Conservation (phyloP, 2,113 vertebrate species). For the Bostrychus sinensis region DNA sequence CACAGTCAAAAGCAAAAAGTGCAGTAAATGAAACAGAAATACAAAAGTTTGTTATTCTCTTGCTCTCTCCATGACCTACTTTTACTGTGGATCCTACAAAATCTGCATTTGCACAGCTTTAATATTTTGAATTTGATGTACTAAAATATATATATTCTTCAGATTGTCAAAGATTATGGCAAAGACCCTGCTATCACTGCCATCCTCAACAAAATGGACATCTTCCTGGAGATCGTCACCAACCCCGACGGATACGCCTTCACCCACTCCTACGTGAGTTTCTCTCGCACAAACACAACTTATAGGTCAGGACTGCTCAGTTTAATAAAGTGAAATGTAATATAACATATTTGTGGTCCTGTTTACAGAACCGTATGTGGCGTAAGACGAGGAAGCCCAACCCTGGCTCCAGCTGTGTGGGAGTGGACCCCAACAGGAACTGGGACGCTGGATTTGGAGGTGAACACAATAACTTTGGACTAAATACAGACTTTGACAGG, state of each 20-base stretch:
- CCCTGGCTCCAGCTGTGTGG: conserved; percentile 73
- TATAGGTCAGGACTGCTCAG: too few species aligned
- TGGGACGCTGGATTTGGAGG: conserved; percentile 90
- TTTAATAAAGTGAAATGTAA: too few species aligned
- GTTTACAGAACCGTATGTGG: conserved; percentile 88
- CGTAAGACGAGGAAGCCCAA: conserved; percentile 88
- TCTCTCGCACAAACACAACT: not conserved
- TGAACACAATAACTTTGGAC: conserved; percentile 46
- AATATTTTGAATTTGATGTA: too few species aligned
- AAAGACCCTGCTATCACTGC: conserved; percentile 74
- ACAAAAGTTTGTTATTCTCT: too few species aligned
- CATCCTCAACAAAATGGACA: conserved; percentile 86
- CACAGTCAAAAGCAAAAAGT: too few species aligned
- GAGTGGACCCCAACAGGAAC: conserved; percentile 92
- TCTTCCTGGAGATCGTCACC: conserved; percentile 87
- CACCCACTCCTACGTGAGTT: conserved; percentile 84
- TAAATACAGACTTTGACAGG: not conserved
- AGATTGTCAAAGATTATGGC: conserved; percentile 83
- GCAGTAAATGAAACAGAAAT: too few species aligned
- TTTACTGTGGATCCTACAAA: too few species aligned
- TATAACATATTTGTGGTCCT: not conserved
- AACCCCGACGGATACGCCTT: conserved; percentile 89
- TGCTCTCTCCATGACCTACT: too few species aligned
- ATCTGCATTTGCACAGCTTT: too few species aligned
- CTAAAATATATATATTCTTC: too few species aligned